These are phyloP conservation scores for Margaritifera margaritifera DNA, from an alignment of 2,888 invertebrate genomes.

Conservation along the genomic window DNA sequence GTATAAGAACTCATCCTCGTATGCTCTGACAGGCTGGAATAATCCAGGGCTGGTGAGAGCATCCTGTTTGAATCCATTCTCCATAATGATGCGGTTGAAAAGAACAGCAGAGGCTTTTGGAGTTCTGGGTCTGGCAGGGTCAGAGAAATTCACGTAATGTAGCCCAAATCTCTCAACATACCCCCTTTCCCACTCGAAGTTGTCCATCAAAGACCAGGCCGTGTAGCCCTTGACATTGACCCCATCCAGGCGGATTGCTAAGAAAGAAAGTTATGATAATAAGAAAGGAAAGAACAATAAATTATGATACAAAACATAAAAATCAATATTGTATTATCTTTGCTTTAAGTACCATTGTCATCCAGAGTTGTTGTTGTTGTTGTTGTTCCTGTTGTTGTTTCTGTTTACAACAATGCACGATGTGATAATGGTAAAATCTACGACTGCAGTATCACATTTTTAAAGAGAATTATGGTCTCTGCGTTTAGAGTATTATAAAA, in stretches of 20 bases:
- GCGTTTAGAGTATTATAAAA: too few species aligned
- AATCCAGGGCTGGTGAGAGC: constrained; percentile 3
- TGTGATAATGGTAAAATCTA: too few species aligned
- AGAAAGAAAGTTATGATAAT: constrained; percentile 7
- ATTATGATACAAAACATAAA: background rate
- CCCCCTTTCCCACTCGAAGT: constrained; percentile 87
- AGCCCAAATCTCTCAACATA: constrained; percentile 82
- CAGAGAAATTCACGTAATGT: constrained; percentile 82
- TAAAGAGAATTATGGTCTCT: too few species aligned
- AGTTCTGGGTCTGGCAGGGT: constrained; percentile 79
- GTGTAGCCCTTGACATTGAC: constrained; percentile 78
- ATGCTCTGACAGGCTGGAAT: constrained; percentile 2
- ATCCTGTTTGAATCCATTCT: constrained; percentile 48
- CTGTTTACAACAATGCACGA: too few species aligned
- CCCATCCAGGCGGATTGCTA: constrained; percentile 56
- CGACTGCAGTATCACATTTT: too few species aligned
- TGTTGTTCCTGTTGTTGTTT: too few species aligned
- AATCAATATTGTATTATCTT: too few species aligned
- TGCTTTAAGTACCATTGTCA: too few species aligned
- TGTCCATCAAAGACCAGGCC: constrained; percentile 87
- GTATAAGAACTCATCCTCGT: constrained; percentile 35
- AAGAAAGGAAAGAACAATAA: background rate
- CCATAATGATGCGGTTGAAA: constrained; percentile 49
- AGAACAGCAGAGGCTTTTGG: constrained; percentile 78
- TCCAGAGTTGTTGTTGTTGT: too few species aligned